Conservation (phyloP, 2,888 invertebrate genomes). For the Helobdella robusta region DNA sequence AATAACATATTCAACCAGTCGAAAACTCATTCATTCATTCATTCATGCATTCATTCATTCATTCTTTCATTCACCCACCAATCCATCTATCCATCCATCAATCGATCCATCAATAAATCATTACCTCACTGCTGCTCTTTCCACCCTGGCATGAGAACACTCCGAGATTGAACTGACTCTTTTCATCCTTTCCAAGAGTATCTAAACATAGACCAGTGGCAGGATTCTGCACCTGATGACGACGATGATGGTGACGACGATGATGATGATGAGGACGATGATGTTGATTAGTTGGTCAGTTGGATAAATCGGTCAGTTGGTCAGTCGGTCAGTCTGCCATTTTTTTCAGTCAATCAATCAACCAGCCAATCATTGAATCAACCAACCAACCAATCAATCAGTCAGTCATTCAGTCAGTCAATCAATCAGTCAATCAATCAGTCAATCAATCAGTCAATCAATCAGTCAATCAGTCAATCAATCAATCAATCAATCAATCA, state of each 20-base stretch:
- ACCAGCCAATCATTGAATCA: not conserved
- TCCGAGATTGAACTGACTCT: slow-evolving; percentile 43
- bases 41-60: too few species aligned
- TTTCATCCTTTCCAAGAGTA: slow-evolving; percentile 48
- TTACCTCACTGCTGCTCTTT: slow-evolving; percentile 43
- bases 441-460: slow-evolving; percentile 14
- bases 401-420: slow-evolving; percentile 8
- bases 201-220: slow-evolving; percentile 46
- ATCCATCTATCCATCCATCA: too few species aligned
- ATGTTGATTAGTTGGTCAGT: not conserved
- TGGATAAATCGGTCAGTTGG: not conserved
- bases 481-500: slow-evolving; percentile 16
- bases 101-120: not conserved
- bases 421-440: slow-evolving; percentile 15
- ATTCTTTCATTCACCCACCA: too few species aligned
- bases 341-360: slow-evolving; percentile 10
- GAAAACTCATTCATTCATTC: too few species aligned
- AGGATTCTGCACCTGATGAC: slow-evolving; percentile 45
- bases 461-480: slow-evolving; percentile 14
- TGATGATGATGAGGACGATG: not conserved
- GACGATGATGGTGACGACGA: not conserved
- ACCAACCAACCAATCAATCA: slow-evolving; percentile 3
- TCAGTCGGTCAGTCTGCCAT: slow-evolving; percentile 7
- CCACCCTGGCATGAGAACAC: slow-evolving; percentile 44
- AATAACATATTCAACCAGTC: too few species aligned